Conservation (phyloP, 2,888 invertebrate species). For the Coleophora flavipennella region DNA sequence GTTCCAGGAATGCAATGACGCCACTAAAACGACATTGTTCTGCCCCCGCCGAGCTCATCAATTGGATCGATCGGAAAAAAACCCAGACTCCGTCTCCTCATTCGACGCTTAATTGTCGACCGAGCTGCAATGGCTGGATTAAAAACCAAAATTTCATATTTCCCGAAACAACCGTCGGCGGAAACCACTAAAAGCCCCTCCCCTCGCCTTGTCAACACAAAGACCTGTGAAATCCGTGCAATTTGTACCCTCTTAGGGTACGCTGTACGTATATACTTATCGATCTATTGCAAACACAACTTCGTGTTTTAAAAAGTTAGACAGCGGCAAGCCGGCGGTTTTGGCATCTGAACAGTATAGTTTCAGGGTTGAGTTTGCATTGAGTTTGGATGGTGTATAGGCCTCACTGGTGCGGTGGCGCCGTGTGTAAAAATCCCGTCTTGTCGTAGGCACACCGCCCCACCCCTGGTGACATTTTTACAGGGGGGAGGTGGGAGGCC, state of each 20-base stretch:
- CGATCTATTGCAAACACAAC: conserved; percentile 64
- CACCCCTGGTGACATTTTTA: conserved; percentile 63
- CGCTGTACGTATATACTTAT: conserved; percentile 55
- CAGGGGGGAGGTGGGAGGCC: conserved; percentile 42
- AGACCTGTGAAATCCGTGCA: conserved; percentile 61
- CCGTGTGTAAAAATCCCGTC: conserved; percentile 64
- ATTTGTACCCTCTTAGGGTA: conserved; percentile 55
- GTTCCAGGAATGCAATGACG: conserved; percentile 1
- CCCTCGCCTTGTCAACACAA: conserved; percentile 46
- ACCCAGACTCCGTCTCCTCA: conserved; percentile 3
- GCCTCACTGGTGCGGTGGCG: conserved; percentile 38
- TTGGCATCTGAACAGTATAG: conserved; percentile 16
- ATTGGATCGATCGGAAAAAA: conserved; percentile 6
- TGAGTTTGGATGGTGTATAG: conserved; percentile 32
- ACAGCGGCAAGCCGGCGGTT: conserved; percentile 9
- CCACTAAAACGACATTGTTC: conserved; percentile 2
- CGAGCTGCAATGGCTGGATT: conserved; percentile 19
- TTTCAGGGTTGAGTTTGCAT: conserved; percentile 30
- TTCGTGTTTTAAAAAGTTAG: conserved; percentile 47
- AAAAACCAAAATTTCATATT: conserved; percentile 47
- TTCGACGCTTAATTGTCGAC: conserved; percentile 11
- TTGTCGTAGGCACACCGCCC: conserved; percentile 60
- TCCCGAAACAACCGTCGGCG: conserved; percentile 45
- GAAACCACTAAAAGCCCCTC: conserved; percentile 46
- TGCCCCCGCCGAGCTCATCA: background rate